Evolutionary conservation across 2,888 invertebrate species (phyloP).

Genomic region (Acrobasis suavella): DNA sequence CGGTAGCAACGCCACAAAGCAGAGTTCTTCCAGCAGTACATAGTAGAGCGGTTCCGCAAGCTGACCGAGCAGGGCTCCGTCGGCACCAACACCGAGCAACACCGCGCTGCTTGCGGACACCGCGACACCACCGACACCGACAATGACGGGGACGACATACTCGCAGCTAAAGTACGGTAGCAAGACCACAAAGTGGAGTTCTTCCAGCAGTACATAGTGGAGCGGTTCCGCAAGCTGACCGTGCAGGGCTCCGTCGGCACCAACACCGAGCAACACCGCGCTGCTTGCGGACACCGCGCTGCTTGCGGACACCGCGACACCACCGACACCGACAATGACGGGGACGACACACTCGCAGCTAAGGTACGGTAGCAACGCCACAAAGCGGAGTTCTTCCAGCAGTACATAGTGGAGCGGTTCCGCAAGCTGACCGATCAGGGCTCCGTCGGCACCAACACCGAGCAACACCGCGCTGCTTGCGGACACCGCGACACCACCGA

Average conservation of each 20-base stretch:
- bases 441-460: constrained; percentile 61
- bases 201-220: constrained; percentile 84
- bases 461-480: constrained; percentile 26
- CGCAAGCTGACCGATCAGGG: constrained; percentile 59
- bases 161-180: constrained; percentile 28
- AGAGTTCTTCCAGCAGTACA: constrained; percentile 84
- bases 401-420: constrained; percentile 83
- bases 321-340: constrained; percentile 46
- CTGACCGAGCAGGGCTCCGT: constrained; percentile 58
- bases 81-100: constrained; percentile 57
- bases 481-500: constrained; percentile 23
- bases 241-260: constrained; percentile 60
- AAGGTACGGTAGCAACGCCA: no score
- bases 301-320: constrained; percentile 21
- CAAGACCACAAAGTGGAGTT: constrained; percentile 85
- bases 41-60: constrained; percentile 77
- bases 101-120: constrained; percentile 15
- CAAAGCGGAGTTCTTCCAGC: constrained; percentile 85
- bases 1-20: no score
- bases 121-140: constrained; percentile 33
- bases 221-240: constrained; percentile 69
- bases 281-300: constrained; percentile 11
- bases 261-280: constrained; percentile 50
- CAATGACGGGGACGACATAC: constrained; percentile 58
- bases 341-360: constrained; percentile 50